Evolutionary conservation across 2,888 invertebrate genomes (phyloP).

Genomic region (Agrochola lota): DNA sequence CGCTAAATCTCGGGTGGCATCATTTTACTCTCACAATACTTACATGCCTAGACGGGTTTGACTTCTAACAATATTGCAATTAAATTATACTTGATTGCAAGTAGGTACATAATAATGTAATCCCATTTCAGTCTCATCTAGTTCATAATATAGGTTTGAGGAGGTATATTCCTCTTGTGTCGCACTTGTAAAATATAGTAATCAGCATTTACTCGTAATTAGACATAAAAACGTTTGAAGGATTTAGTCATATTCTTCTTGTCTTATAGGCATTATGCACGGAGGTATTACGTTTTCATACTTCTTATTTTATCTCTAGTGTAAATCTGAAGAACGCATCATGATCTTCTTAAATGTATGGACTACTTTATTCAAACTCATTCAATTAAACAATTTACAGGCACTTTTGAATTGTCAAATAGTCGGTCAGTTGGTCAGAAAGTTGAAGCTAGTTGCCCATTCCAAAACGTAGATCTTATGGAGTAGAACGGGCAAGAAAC

Average conservation of each 20-base stretch:
- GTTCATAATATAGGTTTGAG: background rate
- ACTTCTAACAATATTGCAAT: constrained; percentile 41
- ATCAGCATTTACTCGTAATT: background rate
- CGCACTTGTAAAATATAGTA: background rate
- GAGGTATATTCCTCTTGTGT: background rate
- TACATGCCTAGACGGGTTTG: constrained; percentile 44
- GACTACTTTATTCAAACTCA: constrained; percentile 50
- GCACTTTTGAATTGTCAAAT: too few relatives aligned
- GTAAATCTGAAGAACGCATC: constrained; percentile 31
- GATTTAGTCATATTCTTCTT: background rate
- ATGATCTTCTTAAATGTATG: constrained; percentile 65
- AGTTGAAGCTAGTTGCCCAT: too few relatives aligned
- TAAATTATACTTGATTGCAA: constrained; percentile 22
- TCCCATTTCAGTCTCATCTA: background rate
- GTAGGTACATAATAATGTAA: background rate
- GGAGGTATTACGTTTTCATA: background rate
- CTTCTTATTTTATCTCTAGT: constrained; percentile 22
- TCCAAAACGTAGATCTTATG: too few relatives aligned
- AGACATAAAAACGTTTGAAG: background rate
- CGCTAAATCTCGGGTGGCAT: constrained; percentile 79
- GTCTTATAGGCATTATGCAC: background rate
- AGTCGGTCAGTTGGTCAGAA: too few relatives aligned
- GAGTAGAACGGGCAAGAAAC: too few relatives aligned
- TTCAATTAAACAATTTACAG: too few relatives aligned
- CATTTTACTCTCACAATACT: constrained; percentile 77